Percentiles rank a stretch among this genome's conserved stretches.
These are phyloP conservation scores for Sylvicola fuscatus DNA, from an alignment of 2,888 invertebrate genomes.

Conservation along the genomic window DNA sequence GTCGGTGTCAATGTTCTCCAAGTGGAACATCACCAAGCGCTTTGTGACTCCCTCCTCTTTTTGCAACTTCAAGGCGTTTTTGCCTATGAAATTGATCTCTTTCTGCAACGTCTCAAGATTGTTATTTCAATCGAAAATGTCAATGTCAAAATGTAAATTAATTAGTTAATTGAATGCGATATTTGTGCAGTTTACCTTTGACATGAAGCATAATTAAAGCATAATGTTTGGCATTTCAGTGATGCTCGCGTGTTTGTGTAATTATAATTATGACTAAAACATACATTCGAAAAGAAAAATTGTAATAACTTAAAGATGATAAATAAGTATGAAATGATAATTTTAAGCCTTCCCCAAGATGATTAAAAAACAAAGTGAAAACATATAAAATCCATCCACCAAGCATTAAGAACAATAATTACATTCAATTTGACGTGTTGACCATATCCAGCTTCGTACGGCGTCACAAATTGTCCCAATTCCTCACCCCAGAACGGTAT, in stretches of 20 bases:
- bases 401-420: conserved; percentile 8
- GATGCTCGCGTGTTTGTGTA: too few species aligned
- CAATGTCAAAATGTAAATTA: too few species aligned
- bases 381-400: neutral
- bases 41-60: conserved; percentile 36
- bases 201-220: too few species aligned
- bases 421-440: conserved; percentile 36
- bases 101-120: conserved; percentile 16
- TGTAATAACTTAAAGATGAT: too few species aligned
- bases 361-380: neutral
- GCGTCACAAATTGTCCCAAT: conserved; percentile 35
- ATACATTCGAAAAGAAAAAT: too few species aligned
- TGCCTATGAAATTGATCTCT: conserved; percentile 39
- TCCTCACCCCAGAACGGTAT: conserved; percentile 55
- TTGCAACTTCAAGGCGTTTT: conserved; percentile 36
- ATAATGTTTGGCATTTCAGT: too few species aligned
- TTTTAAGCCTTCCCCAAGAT: too few species aligned
- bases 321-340: conserved; percentile 2
- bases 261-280: too few species aligned
- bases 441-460: conserved; percentile 40
- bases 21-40: conserved; percentile 38
- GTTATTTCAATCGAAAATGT: conserved; percentile 3
- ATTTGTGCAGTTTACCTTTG: too few species aligned
- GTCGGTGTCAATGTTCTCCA: conserved; percentile 38
- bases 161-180: too few species aligned